Evolutionary conservation across 2,797 vertebrate genomes (phyloP).

Genomic region (Phrynocephalus vlangalii): DNA sequence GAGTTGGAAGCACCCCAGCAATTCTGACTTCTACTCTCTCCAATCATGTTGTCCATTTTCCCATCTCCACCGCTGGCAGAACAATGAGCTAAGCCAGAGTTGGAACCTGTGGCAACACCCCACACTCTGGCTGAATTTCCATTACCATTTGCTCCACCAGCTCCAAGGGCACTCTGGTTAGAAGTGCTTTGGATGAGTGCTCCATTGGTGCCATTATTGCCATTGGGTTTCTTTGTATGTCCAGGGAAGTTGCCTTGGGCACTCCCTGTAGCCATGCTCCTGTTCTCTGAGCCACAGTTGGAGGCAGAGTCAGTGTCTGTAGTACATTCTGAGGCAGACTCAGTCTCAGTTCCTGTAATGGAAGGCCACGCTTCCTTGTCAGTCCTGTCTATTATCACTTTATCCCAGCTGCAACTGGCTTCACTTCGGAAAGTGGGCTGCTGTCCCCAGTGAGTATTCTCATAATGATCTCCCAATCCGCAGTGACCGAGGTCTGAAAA

Average conservation of each 20-base stretch:
- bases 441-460: constrained; percentile 89
- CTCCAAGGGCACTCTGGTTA: constrained; percentile 82
- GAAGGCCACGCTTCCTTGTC: constrained; percentile 92
- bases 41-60: constrained; percentile 89
- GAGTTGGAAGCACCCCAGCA: constrained; percentile 89
- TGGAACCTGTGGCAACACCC: constrained; percentile 85
- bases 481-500: constrained; percentile 88
- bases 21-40: constrained; percentile 89
- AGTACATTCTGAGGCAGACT: constrained; percentile 90
- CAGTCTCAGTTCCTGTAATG: constrained; percentile 84
- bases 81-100: constrained; percentile 83
- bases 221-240: constrained; percentile 91
- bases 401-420: constrained; percentile 89
- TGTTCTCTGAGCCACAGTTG: constrained; percentile 86
- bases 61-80: constrained; percentile 82
- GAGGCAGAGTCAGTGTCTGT: constrained; percentile 88
- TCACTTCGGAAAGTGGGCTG: constrained; percentile 83
- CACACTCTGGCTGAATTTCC: constrained; percentile 88
- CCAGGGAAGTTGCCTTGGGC: constrained; percentile 88
- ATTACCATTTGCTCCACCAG: constrained; percentile 74
- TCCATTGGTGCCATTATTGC: constrained; percentile 85
- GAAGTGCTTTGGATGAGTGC: constrained; percentile 83
- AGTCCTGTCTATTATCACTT: constrained; percentile 89
- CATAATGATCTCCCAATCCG: constrained; percentile 91
- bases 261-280: constrained; percentile 96